Evolutionary conservation across 2,888 invertebrate species (phyloP), one percentile per base, ranked within the genome.

Genomic region (Cecidostiba fungosa): DNA sequence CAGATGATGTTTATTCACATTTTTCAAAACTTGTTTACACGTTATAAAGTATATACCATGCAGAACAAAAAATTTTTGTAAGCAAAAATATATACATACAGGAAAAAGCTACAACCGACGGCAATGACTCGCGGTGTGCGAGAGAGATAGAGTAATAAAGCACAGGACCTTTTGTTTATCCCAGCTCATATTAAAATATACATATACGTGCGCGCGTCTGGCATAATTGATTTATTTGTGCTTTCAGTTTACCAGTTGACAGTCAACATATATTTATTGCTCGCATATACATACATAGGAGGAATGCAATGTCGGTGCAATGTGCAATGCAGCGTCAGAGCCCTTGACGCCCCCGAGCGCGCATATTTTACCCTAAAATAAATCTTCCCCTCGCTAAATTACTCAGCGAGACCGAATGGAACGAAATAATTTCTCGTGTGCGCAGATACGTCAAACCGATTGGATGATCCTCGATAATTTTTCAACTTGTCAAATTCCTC

Each of bases 181-280:
- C n/a, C 23, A 10, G 16, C 54, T 59, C n/a, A 14, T 66, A 26
- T 66, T 10, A 6, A 26, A 26, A 66, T 26, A 66, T 3, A 23
- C 4, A 3, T 66, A 66, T 14, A 66, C 12, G 5, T 0, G 36
- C 36, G 6, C 12, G 26, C 2, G 10, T 26, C 14, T n/a, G n/a
- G 12, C 66, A 26, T 66, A 66, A 66, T 66, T 66, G 66, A 66
- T 66, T 66, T 66, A 66, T 26, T 66, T 66, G 4, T 12, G 29
- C 29, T 66, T 66, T 29, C 14, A 29, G 26, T 66, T 26, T 26
- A 26, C 66, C 14, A 66, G 26, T 66, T 29, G 66, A 29, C 66
- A 29, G 12, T 66, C 14, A 66, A 14, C 66, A 29, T 66, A 14
- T 66, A 66, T 66, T 66, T 29, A 66, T 66, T 66, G 16, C 66